phyloP scores from a whole-genome alignment of 1,140 invertebrate species.

The Eriocheir sinensis region DNA sequence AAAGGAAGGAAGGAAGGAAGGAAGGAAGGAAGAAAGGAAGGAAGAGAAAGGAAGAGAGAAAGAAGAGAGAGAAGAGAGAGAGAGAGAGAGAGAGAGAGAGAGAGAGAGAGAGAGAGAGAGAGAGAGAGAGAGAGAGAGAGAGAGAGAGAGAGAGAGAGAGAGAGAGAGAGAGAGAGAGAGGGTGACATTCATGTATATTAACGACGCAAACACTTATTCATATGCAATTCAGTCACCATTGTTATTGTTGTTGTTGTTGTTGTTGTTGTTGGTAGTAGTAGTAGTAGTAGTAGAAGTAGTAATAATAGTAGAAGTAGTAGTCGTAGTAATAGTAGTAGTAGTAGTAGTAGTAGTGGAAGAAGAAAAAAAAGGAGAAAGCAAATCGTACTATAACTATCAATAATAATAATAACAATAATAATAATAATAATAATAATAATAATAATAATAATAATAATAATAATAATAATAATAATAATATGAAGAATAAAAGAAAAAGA shows the following conservation, averaged over 20 bases:
- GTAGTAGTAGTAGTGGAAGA: neutral
- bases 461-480: neutral
- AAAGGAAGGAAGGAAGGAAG: too few relatives aligned
- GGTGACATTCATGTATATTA: neutral
- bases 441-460: neutral
- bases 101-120: too few relatives aligned
- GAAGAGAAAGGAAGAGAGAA: too few relatives aligned
- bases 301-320: too few relatives aligned
- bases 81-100: too few relatives aligned
- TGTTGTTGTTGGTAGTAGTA: neutral
- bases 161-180: neutral
- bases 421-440: neutral
- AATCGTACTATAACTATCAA: too few relatives aligned
- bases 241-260: neutral
- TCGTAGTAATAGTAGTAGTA: neutral
- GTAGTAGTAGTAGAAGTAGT: neutral
- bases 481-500: too few relatives aligned
- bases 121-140: too few relatives aligned
- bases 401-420: neutral
- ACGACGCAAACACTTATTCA: neutral
- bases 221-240: neutral
- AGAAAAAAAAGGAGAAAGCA: neutral
- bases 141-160: neutral
- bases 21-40: too few relatives aligned
- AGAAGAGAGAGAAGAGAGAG: too few relatives aligned